Evolutionary conservation across 2,113 vertebrate genomes (phyloP).

Genomic region (Myiagra hebetior): DNA sequence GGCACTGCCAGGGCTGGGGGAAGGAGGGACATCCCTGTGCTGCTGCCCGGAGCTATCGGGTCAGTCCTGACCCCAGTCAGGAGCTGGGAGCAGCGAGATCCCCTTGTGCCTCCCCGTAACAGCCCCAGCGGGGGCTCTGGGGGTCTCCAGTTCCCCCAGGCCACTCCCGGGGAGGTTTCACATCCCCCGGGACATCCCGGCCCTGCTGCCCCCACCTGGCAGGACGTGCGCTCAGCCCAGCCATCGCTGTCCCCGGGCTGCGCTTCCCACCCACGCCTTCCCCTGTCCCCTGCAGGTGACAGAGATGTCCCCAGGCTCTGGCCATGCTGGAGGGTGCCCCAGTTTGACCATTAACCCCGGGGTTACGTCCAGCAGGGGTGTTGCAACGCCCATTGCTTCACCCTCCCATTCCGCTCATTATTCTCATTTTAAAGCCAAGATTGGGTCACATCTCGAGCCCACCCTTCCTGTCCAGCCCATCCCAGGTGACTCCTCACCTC

Average conservation of each 20-base stretch:
- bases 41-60: neutral
- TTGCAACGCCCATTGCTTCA: constrained; percentile 12
- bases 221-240: neutral
- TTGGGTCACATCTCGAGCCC: neutral
- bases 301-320: neutral
- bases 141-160: neutral
- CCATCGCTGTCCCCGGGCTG: fast-evolving
- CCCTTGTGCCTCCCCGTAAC: fast-evolving
- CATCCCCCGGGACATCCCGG: neutral
- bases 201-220: neutral
- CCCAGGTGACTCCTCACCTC: neutral
- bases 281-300: neutral
- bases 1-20: neutral
- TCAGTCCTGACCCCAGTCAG: neutral
- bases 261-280: neutral
- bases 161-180: neutral
- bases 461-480: neutral
- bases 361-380: neutral
- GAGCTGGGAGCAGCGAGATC: neutral
- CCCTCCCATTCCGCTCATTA: neutral
- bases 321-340: neutral
- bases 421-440: neutral
- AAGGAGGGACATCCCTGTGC: neutral
- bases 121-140: neutral
- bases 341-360: neutral